These are phyloP conservation scores for Dicerorhinus sumatrensis DNA, from an alignment of 2,113 vertebrate species.

Conservation along the genomic window DNA sequence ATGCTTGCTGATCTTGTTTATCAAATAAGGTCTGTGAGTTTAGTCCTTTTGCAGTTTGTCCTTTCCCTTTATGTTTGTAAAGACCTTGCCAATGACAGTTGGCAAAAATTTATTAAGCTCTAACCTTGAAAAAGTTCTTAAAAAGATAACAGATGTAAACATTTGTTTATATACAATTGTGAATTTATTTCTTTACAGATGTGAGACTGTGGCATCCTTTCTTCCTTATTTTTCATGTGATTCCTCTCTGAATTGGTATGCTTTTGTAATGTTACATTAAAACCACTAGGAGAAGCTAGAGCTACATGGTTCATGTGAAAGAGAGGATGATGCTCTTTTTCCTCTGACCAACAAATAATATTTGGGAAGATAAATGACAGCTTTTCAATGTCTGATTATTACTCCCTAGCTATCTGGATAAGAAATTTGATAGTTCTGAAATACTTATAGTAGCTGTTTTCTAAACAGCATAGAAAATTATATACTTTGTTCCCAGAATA, in stretches of 20 bases:
- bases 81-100: not conserved
- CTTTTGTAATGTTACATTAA: not conserved
- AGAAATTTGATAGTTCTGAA: not conserved
- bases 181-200: not conserved
- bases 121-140: not conserved
- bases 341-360: not conserved
- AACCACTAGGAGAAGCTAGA: not conserved
- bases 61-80: not conserved
- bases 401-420: not conserved
- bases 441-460: not conserved
- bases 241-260: not conserved
- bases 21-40: not conserved
- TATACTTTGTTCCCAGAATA: not conserved
- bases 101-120: not conserved
- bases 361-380: not conserved
- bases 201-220: not conserved
- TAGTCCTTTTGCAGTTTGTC: not conserved
- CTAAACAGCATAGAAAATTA: not conserved
- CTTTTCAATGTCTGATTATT: not conserved
- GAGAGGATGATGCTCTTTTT: not conserved
- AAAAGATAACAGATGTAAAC: not conserved
- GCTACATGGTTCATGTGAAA: not conserved
- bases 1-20: not conserved
- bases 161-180: not conserved
- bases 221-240: not conserved